Evolutionary conservation across 2,888 invertebrate species (phyloP).

Genomic region (Eurytoma adleriae): DNA sequence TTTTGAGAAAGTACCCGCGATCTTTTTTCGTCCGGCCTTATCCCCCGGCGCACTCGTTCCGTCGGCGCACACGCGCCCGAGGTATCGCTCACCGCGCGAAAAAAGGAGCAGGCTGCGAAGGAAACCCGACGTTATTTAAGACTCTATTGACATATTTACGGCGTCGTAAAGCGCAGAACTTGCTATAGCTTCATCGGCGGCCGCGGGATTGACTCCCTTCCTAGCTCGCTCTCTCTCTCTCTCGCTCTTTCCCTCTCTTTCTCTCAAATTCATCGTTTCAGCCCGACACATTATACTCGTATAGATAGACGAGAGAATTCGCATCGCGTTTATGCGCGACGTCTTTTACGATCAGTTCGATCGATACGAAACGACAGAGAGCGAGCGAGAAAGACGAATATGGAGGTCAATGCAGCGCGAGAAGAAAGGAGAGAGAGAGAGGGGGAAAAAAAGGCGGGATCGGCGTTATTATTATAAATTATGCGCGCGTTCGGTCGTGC

Average conservation of each 20-base stretch:
- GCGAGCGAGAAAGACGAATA: neutral
- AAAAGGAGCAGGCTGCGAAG: slow-evolving; percentile 33
- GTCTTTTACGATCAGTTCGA: slow-evolving; percentile 52
- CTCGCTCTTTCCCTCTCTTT: neutral
- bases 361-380: slow-evolving; percentile 46
- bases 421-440: neutral
- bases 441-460: slow-evolving; percentile 1
- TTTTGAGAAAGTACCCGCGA: slow-evolving; percentile 27
- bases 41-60: slow-evolving; percentile 33
- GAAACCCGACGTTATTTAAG: slow-evolving; percentile 66
- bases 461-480: slow-evolving; percentile 56
- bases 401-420: neutral
- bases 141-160: slow-evolving; percentile 73
- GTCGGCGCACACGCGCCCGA: slow-evolving; percentile 9
- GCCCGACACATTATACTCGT: slow-evolving; percentile 8
- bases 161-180: slow-evolving; percentile 67
- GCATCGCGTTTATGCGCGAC: neutral
- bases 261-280: slow-evolving; percentile 27
- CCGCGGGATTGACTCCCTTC: neutral
- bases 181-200: slow-evolving; percentile 53
- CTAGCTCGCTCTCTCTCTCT: neutral
- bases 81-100: slow-evolving; percentile 7
- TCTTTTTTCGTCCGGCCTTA: slow-evolving; percentile 22
- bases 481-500: slow-evolving; percentile 38
- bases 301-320: neutral